Conservation (phyloP, 2,888 invertebrate genomes). For the Coremacera marginata region DNA sequence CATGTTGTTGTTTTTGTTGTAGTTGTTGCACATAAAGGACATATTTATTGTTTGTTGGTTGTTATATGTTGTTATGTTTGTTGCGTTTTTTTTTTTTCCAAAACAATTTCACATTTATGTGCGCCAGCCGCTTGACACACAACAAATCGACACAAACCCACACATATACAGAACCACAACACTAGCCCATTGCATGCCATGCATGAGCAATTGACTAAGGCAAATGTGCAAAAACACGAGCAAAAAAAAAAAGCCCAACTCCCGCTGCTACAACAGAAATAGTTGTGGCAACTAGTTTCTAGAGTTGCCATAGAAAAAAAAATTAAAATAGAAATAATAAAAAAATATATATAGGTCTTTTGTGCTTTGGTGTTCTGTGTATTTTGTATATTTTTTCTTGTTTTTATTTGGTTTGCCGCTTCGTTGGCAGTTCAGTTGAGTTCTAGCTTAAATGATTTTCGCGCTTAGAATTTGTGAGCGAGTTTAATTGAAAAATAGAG, state of each 20-base stretch:
- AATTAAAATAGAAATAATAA: not conserved
- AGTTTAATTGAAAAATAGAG: conserved; percentile 31
- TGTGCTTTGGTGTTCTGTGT: not conserved
- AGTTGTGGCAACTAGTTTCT: conserved; percentile 4
- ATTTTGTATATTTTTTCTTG: not conserved
- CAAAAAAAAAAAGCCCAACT: not conserved
- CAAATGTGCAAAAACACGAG: not conserved
- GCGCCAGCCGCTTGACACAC: not conserved
- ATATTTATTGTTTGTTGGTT: conserved; percentile 24
- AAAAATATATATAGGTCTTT: not conserved
- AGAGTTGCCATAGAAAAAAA: conserved; percentile 9
- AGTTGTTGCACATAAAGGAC: not conserved
- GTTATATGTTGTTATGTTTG: not conserved
- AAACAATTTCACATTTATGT: not conserved
- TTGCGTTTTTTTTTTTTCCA: not conserved
- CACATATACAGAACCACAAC: not conserved
- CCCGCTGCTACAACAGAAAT: not conserved
- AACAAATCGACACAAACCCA: not conserved
- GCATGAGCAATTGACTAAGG: conserved; percentile 24
- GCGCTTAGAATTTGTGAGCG: conserved; percentile 14
- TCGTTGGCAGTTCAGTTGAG: not conserved
- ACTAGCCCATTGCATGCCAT: not conserved
- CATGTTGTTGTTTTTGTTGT: not conserved
- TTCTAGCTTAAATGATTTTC: conserved; percentile 24
- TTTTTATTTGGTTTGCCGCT: not conserved